Base-by-base conservation (phyloP, 2,888 invertebrate genomes). In the Pilophorus perplexus region DNA sequence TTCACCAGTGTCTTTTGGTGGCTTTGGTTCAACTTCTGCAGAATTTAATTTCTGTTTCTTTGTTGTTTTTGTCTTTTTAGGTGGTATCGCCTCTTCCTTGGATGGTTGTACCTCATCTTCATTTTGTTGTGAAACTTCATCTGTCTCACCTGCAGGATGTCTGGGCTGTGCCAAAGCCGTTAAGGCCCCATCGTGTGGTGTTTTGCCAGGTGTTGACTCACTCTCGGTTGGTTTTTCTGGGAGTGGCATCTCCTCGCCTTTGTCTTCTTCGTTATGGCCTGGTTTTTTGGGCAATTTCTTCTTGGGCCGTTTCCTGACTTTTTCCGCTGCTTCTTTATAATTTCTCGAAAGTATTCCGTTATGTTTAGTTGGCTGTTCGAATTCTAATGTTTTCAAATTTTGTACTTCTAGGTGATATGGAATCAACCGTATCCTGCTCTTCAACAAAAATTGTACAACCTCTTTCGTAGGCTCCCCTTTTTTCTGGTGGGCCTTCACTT, bases 211-310 rank as follows among this genome's bases (percentile, higher is more conserved):
- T 20, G 64, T 80, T 64, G 79, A 76, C 74, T 82, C 82, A 73
- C 81, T 83, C 10, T 84, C 74, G 42, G 77, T 79, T 0, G 84
- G 75, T 33, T 74, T 75, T 71, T 81, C 80, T n/a, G 75, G 38
- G 44, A 72, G 62, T 72, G 71, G 72, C 74, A 72, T 70, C 72
- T 73, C 72, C 37, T 74, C 73, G 10, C 76, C 75, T 57, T 69
- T 71, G 4, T 72, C 73, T 69, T 72, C 71, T 2, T 71, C 72
- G 72, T 44, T 79, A 77, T 3, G 74, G 72, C 10, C 76, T 65
- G 77, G 77, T 55, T 75, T 33, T 12, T 78, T 77, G 2, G 75
- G 74, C 2, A 78, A 75, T 67, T 79, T 80, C 25, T 77, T 71
- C 70, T 77, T 79, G 57, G 74, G 75, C 71, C 79, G 80, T 20